Evolutionary conservation across 2,888 invertebrate genomes (phyloP).

Genomic region (Ditylenchus weischeri): DNA sequence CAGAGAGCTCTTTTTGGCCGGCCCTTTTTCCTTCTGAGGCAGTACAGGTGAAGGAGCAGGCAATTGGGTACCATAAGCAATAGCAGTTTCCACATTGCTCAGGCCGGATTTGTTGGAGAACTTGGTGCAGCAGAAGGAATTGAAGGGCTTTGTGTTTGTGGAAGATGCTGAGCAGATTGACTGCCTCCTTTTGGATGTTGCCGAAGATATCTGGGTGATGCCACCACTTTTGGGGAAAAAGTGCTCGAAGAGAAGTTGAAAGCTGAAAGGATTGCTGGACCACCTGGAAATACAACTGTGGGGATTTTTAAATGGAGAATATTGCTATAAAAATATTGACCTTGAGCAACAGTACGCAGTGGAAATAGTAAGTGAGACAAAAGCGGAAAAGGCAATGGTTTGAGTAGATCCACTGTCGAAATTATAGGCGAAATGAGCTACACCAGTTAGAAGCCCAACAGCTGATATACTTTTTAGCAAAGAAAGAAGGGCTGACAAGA

Average conservation of each 20-base stretch:
- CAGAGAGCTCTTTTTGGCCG: too few relatives aligned
- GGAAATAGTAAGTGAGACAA: conserved; percentile 74
- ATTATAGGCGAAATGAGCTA: conserved; percentile 30
- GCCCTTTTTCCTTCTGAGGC: too few relatives aligned
- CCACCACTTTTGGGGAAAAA: neutral
- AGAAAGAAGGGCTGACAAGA: conserved; percentile 60
- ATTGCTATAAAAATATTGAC: conserved; percentile 13
- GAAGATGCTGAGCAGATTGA: neutral
- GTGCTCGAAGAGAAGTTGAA: conserved; percentile 19
- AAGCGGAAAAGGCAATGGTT: conserved; percentile 77
- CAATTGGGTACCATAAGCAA: too few relatives aligned
- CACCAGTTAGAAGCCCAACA: conserved; percentile 26
- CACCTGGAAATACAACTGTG: conserved; percentile 27
- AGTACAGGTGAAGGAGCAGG: too few relatives aligned
- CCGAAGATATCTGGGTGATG: neutral
- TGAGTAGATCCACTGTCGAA: conserved; percentile 45
- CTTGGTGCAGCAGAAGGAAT: too few relatives aligned
- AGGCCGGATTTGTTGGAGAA: too few relatives aligned
- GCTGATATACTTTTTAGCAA: conserved; percentile 26
- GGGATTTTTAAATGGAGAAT: neutral
- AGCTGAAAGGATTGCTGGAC: conserved; percentile 33
- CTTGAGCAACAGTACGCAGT: conserved; percentile 87
- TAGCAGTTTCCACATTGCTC: too few relatives aligned
- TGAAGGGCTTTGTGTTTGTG: neutral
- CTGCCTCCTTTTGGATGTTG: neutral